A percentile compares a stretch with the other conserved stretches of the same genome.
phyloP scores from a whole-genome alignment of 2,797 vertebrate genomes.

The Gallirallus australis region DNA sequence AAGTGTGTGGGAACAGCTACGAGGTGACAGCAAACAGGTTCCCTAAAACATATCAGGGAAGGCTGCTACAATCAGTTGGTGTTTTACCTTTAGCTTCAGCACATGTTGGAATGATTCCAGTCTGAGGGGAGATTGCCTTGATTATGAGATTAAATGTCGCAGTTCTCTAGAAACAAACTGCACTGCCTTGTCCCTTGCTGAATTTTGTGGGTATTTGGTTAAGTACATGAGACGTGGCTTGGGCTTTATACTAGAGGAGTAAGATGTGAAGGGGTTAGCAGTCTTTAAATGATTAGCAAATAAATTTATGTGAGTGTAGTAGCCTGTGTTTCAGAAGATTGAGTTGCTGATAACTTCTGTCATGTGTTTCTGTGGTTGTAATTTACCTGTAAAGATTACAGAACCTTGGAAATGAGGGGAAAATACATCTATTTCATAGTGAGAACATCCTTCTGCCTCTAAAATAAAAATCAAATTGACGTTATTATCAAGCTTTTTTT shows the following conservation, averaged over 20 bases:
- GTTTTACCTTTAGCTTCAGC: not conserved
- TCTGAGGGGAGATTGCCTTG: not conserved
- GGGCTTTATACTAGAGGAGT: not conserved
- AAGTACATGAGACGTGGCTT: not conserved
- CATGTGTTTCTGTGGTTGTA: not conserved
- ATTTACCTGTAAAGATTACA: not conserved
- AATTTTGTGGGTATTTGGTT: not conserved
- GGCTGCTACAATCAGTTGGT: accelerated
- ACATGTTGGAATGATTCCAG: accelerated
- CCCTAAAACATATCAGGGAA: accelerated
- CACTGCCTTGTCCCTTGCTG: not conserved
- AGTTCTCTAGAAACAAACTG: not conserved
- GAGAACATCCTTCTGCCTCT: not conserved
- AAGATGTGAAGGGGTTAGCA: not conserved
- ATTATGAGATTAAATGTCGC: accelerated
- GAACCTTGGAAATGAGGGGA: not conserved
- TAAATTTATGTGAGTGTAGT: accelerated
- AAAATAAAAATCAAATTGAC: not conserved
- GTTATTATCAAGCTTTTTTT: not conserved
- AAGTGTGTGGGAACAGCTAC: not conserved
- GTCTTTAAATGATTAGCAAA: not conserved
- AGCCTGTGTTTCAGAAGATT: not conserved
- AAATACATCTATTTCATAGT: not conserved
- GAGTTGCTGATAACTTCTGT: not conserved
- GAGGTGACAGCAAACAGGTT: accelerated